Evolutionary conservation across 2,888 invertebrate species (phyloP), one percentile per base, ranked within the genome.

Genomic region (Hedya salicella): DNA sequence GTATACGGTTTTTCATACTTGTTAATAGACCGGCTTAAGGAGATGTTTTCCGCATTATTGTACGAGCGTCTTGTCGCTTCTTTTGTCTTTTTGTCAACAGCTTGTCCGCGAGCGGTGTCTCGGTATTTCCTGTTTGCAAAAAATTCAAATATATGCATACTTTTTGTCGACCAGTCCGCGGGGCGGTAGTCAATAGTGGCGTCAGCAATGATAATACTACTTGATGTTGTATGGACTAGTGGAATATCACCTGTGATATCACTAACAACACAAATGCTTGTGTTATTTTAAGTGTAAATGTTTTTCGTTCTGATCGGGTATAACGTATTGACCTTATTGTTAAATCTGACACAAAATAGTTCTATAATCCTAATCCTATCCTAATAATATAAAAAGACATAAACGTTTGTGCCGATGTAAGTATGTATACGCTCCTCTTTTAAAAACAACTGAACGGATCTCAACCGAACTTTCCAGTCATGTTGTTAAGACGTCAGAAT

Each of bases 131-230:
- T 91, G 89, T 86, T 89, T 70, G 83, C 80, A 70, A 86, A 88
- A 82, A 82, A 91, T 90, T 89, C 84, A 88, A 91, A 90, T 90
- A 72, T 89, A 90, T 91, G 85, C 90, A 87, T 86, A 85, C 82
- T 89, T 88, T 89, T 90, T 89, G 87, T 85, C 81, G 85, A 85
- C 82, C 78, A 79, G 79, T 80, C 79, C 82, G 80, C 80, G 76
- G 79, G 70, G 69, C 73, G 71, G 66, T 69, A 73, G 70, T 49
- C 60, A 67, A 62, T 59, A 67, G 64, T 70, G 54, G 60, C 67
- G 63, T 67, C 42, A 62, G 59, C 59, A 56, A 42, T 56, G 61
- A 52, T 63, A 68, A 52, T 69, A 67, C 36, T 9, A 52, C 30
- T 53, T 16, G 14, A 62, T 30, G 9, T 39, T 36, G 39, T 9